These are phyloP conservation scores for Apaloderma vittatum DNA, from an alignment of 2,113 vertebrate genomes.

Conservation along the genomic window DNA sequence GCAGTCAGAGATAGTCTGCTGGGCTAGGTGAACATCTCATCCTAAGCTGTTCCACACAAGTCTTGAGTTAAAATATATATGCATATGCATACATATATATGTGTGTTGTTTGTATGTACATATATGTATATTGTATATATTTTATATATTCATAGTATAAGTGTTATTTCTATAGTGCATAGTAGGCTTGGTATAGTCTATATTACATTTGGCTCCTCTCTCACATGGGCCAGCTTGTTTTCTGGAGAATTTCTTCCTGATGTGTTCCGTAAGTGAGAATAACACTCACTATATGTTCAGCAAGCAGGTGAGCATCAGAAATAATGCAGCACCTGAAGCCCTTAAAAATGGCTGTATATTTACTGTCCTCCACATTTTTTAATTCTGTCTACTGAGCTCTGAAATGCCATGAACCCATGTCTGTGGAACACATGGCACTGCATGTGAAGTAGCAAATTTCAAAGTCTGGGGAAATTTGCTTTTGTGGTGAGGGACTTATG, in stretches of 20 bases:
- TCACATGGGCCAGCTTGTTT: background rate
- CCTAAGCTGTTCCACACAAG: background rate
- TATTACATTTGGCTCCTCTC: background rate
- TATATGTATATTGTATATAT: background rate
- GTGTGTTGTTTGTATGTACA: background rate
- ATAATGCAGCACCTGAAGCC: background rate
- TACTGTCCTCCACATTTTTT: background rate
- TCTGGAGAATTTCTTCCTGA: background rate
- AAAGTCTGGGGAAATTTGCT: background rate
- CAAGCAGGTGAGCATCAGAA: background rate
- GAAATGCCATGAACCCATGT: background rate
- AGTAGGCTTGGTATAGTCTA: background rate
- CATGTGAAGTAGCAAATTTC: background rate
- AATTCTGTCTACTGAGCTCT: accelerated
- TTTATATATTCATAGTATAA: background rate
- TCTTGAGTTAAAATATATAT: background rate
- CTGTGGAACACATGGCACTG: background rate
- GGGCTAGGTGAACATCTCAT: background rate
- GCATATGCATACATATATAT: background rate
- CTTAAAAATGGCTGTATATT: background rate
- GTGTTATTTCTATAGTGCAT: background rate
- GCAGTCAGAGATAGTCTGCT: background rate
- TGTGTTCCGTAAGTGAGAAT: background rate
- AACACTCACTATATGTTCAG: background rate
- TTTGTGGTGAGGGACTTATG: background rate